Percentiles rank a stretch among this genome's conserved stretches.
These are phyloP conservation scores for Odontomachus brunneus DNA, from an alignment of 1,140 invertebrate species.

Conservation along the genomic window DNA sequence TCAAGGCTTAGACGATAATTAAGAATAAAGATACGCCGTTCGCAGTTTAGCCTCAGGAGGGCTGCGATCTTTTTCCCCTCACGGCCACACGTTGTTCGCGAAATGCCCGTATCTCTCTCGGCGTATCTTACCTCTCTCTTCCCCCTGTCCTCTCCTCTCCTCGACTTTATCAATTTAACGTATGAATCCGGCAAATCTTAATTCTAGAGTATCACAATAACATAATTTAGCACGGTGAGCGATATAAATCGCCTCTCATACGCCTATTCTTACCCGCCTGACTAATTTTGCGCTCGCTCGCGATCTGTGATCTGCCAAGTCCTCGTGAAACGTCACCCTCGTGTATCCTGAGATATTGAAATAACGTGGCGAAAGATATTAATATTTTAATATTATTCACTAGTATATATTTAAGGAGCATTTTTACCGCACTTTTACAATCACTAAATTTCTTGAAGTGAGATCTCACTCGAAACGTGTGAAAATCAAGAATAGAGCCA, in stretches of 20 bases:
- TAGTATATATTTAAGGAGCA: too few species aligned
- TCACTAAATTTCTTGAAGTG: too few species aligned
- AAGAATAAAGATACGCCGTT: conserved; percentile 36
- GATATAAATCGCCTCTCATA: background rate
- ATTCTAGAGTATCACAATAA: conserved; percentile 28
- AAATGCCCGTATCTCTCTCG: conserved; percentile 18
- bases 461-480: too few species aligned
- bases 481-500: too few species aligned
- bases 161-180: conserved; percentile 40
- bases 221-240: conserved; percentile 8
- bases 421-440: too few species aligned
- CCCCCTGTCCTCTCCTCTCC: background rate
- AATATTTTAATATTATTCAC: too few species aligned
- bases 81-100: background rate
- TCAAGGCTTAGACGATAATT: conserved; percentile 46
- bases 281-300: background rate
- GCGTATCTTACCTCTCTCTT: background rate
- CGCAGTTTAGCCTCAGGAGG: conserved; percentile 1
- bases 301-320: too few species aligned
- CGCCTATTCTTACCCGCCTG: background rate
- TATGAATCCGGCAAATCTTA: conserved; percentile 7
- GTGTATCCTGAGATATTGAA: background rate
- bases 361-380: background rate
- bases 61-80: background rate
- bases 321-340: background rate